Evolutionary conservation across 2,888 invertebrate genomes (phyloP).

Genomic region (Rhodophaea formosa): DNA sequence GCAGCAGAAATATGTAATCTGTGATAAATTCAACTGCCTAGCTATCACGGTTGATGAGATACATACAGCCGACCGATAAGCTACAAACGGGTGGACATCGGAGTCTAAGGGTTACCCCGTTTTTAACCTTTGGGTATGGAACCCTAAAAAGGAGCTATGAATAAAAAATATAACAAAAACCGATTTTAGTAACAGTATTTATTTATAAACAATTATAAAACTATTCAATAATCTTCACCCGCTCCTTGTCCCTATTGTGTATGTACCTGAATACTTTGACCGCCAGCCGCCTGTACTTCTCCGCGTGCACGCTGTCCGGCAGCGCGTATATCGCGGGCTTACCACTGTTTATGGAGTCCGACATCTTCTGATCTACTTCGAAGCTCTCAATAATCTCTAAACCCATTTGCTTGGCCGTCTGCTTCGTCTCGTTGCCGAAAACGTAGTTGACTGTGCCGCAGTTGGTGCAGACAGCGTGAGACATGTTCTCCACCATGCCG

Average conservation of each 20-base stretch:
- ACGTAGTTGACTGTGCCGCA: constrained; percentile 87
- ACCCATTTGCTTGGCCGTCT: constrained; percentile 84
- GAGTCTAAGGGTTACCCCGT: too few relatives aligned
- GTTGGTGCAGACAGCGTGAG: constrained; percentile 87
- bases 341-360: constrained; percentile 86
- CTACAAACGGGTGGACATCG: too few relatives aligned
- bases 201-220: constrained; percentile 48
- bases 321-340: constrained; percentile 87
- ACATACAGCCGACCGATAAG: too few relatives aligned
- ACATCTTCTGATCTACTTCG: constrained; percentile 86
- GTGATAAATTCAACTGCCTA: too few relatives aligned
- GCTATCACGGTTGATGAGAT: too few relatives aligned
- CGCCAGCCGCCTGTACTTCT: constrained; percentile 69
- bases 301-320: constrained; percentile 79
- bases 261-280: constrained; percentile 72
- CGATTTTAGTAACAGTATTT: constrained; percentile 13
- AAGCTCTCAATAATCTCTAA: constrained; percentile 85
- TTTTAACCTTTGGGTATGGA: too few relatives aligned
- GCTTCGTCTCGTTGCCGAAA: constrained; percentile 85
- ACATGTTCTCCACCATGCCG: constrained; percentile 97
- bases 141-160: too few relatives aligned
- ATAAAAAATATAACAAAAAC: too few relatives aligned
- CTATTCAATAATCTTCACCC: constrained; percentile 44
- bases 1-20: too few relatives aligned
- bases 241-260: constrained; percentile 55